These are phyloP conservation scores for Pseudopodoces humilis DNA, from an alignment of 2,113 vertebrate species.

Conservation along the genomic window DNA sequence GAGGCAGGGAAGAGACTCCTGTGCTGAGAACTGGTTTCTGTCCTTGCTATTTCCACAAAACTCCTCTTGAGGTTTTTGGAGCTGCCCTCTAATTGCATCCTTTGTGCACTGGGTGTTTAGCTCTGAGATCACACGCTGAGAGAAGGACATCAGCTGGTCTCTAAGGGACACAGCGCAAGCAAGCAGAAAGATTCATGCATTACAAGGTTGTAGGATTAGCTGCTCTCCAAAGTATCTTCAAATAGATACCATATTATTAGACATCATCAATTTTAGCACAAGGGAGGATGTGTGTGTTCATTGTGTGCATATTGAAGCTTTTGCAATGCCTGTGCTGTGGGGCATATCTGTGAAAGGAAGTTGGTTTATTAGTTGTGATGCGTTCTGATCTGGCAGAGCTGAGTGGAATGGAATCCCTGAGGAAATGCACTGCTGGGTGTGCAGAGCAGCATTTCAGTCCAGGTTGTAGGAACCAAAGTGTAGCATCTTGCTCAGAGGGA, in stretches of 20 bases:
- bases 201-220: not conserved
- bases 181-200: not conserved
- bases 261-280: not conserved
- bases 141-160: not conserved
- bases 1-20: not conserved
- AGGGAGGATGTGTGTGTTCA: not conserved
- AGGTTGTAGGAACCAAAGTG: not conserved
- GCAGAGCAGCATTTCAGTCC: not conserved
- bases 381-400: not conserved
- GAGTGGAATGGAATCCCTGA: not conserved
- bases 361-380: not conserved
- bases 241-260: not conserved
- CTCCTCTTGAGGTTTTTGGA: not conserved
- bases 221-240: not conserved
- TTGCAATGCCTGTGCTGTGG: not conserved
- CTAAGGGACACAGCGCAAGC: rapidly evolving
- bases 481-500: not conserved
- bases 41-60: not conserved
- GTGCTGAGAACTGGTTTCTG: not conserved
- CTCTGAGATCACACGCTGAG: not conserved
- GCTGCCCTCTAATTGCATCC: not conserved
- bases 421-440: not conserved
- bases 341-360: not conserved
- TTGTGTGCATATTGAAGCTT: not conserved
- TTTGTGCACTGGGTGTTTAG: not conserved